phyloP scores from a whole-genome alignment of 2,888 invertebrate species.

The Scrobipalpa atriplicella region DNA sequence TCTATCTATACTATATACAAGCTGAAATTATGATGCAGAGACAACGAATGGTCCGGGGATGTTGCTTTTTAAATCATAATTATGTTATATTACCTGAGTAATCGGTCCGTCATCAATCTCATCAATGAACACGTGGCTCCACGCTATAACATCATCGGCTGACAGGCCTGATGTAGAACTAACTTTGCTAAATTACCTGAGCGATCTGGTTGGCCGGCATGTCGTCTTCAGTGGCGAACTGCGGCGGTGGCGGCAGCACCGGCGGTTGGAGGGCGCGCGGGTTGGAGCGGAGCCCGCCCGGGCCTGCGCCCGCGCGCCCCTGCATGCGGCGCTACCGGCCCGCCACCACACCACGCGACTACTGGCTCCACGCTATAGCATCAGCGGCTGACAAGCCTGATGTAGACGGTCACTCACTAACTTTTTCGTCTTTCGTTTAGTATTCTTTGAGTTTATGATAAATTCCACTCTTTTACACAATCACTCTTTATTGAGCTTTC shows the following conservation, averaged over 20 bases:
- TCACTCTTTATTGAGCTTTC: background rate
- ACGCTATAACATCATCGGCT: slow-evolving; percentile 39
- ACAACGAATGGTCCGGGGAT: too few relatives aligned
- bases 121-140: slow-evolving; percentile 43
- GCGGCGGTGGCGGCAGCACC: slow-evolving; percentile 75
- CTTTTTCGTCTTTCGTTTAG: background rate
- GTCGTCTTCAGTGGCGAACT: slow-evolving; percentile 74
- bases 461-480: background rate
- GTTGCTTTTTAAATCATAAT: too few relatives aligned
- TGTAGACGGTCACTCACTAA: slow-evolving; percentile 4
- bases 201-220: slow-evolving; percentile 80
- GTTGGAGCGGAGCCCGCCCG: slow-evolving; percentile 76
- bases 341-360: slow-evolving; percentile 52
- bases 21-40: too few relatives aligned
- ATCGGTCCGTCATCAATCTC: slow-evolving; percentile 64
- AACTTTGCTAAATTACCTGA: slow-evolving; percentile 71
- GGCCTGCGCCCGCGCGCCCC: slow-evolving; percentile 78
- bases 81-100: too few relatives aligned
- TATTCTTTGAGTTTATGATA: background rate
- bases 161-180: slow-evolving; percentile 6
- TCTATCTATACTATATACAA: too few relatives aligned
- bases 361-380: slow-evolving; percentile 44
- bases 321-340: slow-evolving; percentile 74
- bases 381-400: slow-evolving; percentile 29
- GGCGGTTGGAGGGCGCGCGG: slow-evolving; percentile 79